Base-by-base conservation (phyloP, 1,140 invertebrate species). In the Drosophila albomicans region DNA sequence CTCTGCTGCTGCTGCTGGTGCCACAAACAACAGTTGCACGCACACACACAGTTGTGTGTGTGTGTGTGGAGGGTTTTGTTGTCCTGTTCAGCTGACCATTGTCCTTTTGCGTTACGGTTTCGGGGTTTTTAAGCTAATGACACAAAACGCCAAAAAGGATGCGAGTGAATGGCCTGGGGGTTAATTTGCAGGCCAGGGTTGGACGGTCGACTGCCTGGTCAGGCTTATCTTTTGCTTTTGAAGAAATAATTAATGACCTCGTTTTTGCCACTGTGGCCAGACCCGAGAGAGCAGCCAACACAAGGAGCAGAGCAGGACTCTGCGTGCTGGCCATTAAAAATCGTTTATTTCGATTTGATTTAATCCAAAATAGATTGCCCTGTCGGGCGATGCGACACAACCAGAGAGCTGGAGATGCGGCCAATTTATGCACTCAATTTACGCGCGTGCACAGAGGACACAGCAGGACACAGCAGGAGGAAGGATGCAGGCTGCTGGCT, bases 261-360 rank as follows among this genome's bases (percentile, higher is more conserved):
- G 91, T 92, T 92, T 91, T 92, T 91, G 91, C 91, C 91, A 92
- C 91, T 92, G 91, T 91, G 88, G 69, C 81, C 58, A 46, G 46
- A 69, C 28, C 3, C 15, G 10, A 8, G 10, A 8, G 16, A 28
- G n/a, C 46, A 10, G 30, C 15, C 46, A 65, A 4, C 72, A 41
- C 35, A 15, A 62, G 54, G 57, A 41, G 61, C 25, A 51, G 57
- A 41, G 61, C 25, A 51, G 7, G 62, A 45, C 51, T 63, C 61
- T 69, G 69, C 66, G 45, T 59, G 68, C 63, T 65, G 85, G 84
- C 91, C 91, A 92, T 92, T 92, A 92, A 92, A 92, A 92, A 92
- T 92, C 91, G 91, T 92, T 92, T 92, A 92, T 92, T 92, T 92
- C 91, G 91, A 92, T 91, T 92, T 92, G 91, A 92, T 92, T 92